These are phyloP conservation scores for Epizoanthus scotinus DNA, from an alignment of 92 coral and sea anemone species.

Conservation along the genomic window DNA sequence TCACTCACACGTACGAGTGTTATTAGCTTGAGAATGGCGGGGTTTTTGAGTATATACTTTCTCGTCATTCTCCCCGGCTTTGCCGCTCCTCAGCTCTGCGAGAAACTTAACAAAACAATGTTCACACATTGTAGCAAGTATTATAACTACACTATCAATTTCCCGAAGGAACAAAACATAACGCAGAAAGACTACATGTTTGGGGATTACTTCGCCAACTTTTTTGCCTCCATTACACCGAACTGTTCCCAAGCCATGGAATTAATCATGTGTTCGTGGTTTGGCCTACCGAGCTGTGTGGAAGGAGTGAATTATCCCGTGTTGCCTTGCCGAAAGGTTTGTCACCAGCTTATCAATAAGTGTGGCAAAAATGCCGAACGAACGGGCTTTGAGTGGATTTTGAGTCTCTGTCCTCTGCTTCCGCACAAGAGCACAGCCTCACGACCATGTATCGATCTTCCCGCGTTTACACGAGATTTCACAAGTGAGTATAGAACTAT, in stretches of 20 bases:
- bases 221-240: neutral
- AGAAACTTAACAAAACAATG: constrained; percentile 14
- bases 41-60: neutral
- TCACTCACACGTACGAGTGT: neutral
- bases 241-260: constrained; percentile 33
- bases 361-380: constrained; percentile 6
- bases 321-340: constrained; percentile 30
- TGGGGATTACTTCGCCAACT: neutral
- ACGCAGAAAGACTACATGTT: constrained; percentile 4
- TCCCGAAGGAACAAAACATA: neutral
- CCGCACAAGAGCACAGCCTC: neutral
- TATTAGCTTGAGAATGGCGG: neutral
- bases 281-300: constrained; percentile 17
- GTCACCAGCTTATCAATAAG: constrained; percentile 13
- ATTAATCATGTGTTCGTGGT: constrained; percentile 19
- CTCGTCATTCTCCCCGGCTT: neutral
- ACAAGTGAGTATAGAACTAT: constrained; percentile 14
- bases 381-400: constrained; percentile 27
- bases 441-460: constrained; percentile 23
- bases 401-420: constrained; percentile 14
- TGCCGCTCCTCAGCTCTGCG: neutral
- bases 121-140: constrained; percentile 31
- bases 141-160: constrained; percentile 17
- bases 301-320: constrained; percentile 5
- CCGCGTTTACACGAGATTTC: constrained; percentile 31